A percentile compares a stretch with the other conserved stretches of the same genome.
Conservation (phyloP, 2,113 vertebrate genomes). For the Australoheros scitulus region DNA sequence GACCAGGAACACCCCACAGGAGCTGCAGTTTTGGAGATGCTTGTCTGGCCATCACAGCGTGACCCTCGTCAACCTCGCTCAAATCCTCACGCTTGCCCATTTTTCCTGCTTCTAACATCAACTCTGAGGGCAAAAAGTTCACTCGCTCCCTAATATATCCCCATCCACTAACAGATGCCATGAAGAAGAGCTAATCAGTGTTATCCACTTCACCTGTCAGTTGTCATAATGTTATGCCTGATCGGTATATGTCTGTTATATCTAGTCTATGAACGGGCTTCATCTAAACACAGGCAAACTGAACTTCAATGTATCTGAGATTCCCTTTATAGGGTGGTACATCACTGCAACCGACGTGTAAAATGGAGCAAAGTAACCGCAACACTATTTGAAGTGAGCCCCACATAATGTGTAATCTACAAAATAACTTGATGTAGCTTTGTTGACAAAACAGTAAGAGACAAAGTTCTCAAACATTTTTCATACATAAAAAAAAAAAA, state of each 20-base stretch:
- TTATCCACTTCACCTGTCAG: too few species aligned
- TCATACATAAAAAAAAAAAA: neutral
- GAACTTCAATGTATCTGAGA: neutral
- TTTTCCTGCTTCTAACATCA: too few species aligned
- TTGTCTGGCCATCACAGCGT: too few species aligned
- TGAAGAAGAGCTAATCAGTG: too few species aligned
- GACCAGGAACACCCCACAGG: too few species aligned
- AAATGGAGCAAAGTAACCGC: neutral
- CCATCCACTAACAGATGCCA: too few species aligned
- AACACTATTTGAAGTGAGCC: neutral
- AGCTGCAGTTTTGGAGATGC: too few species aligned
- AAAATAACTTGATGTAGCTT: neutral
- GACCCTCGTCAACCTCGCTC: too few species aligned
- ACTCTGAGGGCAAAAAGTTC: too few species aligned
- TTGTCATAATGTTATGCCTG: too few species aligned
- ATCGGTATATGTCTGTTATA: neutral
- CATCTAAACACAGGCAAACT: neutral
- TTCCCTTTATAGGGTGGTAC: neutral
- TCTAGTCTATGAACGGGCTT: neutral
- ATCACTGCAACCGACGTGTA: neutral
- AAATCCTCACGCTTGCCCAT: too few species aligned
- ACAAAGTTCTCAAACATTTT: constrained; percentile 8
- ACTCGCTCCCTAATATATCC: too few species aligned
- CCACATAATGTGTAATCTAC: neutral
- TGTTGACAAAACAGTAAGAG: constrained; percentile 1